These are phyloP conservation scores for Corapipo altera DNA, from an alignment of 2,113 vertebrate species.

Conservation along the genomic window DNA sequence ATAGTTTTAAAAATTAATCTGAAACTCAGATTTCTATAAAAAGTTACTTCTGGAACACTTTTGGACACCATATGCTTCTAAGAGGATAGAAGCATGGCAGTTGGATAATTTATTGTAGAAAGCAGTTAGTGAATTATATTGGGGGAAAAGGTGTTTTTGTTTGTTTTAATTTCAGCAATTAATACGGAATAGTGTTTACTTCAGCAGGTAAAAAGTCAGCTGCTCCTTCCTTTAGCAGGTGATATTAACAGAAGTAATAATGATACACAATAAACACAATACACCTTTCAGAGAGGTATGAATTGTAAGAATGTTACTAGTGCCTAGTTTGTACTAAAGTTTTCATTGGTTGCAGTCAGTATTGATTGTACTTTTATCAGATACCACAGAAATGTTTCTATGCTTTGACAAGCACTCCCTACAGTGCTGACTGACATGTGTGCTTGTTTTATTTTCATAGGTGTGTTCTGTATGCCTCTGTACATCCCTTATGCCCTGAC, in stretches of 20 bases:
- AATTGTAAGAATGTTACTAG: background rate
- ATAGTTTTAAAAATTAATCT: background rate
- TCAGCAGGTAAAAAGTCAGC: background rate
- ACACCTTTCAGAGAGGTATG: background rate
- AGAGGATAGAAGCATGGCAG: background rate
- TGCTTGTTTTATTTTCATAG: conserved; percentile 49
- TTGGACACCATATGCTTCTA: background rate
- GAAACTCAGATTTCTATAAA: background rate
- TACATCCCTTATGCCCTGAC: conserved; percentile 83
- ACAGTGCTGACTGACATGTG: background rate
- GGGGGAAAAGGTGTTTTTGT: rapidly evolving
- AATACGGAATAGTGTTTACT: background rate
- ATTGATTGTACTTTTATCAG: background rate
- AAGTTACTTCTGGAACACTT: background rate
- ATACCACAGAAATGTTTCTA: background rate
- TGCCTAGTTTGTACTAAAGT: background rate
- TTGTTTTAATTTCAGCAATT: background rate
- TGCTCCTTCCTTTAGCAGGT: background rate
- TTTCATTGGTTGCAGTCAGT: background rate
- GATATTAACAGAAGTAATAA: background rate
- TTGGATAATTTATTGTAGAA: background rate
- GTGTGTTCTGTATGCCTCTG: conserved; percentile 83
- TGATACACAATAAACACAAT: background rate
- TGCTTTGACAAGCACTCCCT: background rate
- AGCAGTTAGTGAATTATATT: background rate